These are phyloP conservation scores for Carassius carassius DNA, from an alignment of 2,113 vertebrate species.

Conservation along the genomic window DNA sequence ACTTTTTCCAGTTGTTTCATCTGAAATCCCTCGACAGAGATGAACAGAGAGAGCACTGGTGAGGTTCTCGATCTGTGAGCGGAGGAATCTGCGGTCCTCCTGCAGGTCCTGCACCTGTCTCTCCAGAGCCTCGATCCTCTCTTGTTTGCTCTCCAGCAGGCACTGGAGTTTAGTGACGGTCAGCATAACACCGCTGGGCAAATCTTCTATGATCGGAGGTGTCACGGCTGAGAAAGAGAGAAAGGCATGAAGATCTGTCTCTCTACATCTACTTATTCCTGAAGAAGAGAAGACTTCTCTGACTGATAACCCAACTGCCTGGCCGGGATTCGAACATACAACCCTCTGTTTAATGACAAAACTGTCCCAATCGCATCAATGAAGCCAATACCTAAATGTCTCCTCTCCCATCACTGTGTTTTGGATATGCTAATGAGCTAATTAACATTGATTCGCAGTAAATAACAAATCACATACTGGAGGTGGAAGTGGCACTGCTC, in stretches of 20 bases:
- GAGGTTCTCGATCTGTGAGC: slow-evolving; percentile 75
- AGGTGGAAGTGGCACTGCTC: slow-evolving; percentile 72
- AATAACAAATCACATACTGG: slow-evolving; percentile 58
- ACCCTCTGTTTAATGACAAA: background rate
- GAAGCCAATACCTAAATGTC: background rate
- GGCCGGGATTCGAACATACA: background rate
- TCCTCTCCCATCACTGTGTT: background rate
- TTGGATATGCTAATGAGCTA: background rate
- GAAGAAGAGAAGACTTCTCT: background rate
- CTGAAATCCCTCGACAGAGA: slow-evolving; percentile 59
- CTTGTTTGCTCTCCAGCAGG: slow-evolving; percentile 74
- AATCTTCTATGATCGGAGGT: slow-evolving; percentile 54
- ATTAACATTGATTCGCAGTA: background rate
- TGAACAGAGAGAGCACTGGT: slow-evolving; percentile 63
- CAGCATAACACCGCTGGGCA: slow-evolving; percentile 69
- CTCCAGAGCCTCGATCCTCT: slow-evolving; percentile 70
- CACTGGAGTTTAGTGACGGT: slow-evolving; percentile 77
- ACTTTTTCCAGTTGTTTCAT: background rate
- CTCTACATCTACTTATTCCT: background rate
- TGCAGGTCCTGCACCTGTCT: slow-evolving; percentile 76
- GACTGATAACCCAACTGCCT: background rate
- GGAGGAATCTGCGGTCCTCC: slow-evolving; percentile 76
- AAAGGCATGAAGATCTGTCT: background rate
- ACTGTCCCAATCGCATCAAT: background rate
- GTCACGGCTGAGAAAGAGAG: slow-evolving; percentile 44